A percentile compares a stretch with the other conserved stretches of the same genome.
Evolutionary conservation across 2,797 vertebrate genomes (phyloP).

Genomic region (Kryptolebias ocellatus): DNA sequence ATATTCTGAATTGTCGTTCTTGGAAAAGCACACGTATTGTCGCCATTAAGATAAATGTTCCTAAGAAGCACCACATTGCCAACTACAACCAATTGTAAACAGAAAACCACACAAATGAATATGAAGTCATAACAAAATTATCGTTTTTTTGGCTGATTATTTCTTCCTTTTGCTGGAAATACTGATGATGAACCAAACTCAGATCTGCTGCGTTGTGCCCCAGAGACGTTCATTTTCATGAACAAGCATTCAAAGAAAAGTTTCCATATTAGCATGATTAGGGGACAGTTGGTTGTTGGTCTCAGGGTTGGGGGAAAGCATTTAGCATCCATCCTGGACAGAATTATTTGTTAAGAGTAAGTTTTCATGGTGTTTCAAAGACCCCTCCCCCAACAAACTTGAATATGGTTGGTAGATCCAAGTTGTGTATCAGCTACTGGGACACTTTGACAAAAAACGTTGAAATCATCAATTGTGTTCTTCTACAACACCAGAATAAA

Average conservation of each 20-base stretch:
- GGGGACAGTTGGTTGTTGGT: conserved; percentile 22
- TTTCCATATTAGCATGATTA: conserved; percentile 33
- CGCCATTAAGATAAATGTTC: conserved; percentile 12
- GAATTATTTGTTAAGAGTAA: background rate
- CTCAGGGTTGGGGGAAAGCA: conserved; percentile 22
- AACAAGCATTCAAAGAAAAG: conserved; percentile 55
- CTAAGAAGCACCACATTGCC: background rate
- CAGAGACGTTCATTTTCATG: conserved; percentile 36
- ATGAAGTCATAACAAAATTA: conserved; percentile 18
- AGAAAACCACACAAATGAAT: conserved; percentile 20
- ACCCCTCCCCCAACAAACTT: too few species aligned
- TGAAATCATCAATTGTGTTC: background rate
- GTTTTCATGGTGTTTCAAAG: background rate
- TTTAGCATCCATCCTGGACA: background rate
- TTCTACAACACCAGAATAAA: background rate
- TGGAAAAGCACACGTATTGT: conserved; percentile 10
- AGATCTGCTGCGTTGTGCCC: conserved; percentile 22
- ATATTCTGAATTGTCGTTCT: conserved; percentile 6
- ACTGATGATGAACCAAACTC: conserved; percentile 41
- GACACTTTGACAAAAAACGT: conserved; percentile 1
- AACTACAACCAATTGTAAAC: conserved; percentile 5
- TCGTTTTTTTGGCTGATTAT: conserved; percentile 40
- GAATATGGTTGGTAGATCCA: background rate
- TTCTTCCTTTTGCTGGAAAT: conserved; percentile 21
- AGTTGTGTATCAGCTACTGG: background rate